Base-by-base conservation (phyloP, 1,140 invertebrate genomes). In the Trichonephila clavipes region DNA sequence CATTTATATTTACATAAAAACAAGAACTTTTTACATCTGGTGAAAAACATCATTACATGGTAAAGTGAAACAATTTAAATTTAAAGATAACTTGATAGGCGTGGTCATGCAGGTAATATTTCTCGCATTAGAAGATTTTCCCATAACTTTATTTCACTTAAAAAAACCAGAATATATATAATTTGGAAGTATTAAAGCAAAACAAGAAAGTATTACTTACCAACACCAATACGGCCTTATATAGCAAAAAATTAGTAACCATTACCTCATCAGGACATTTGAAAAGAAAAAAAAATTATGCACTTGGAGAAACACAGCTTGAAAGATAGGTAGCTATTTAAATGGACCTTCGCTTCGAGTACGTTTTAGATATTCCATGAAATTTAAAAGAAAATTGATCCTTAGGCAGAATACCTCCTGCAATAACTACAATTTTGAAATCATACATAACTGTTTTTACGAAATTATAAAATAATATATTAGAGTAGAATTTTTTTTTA, bases 181-280 rank as follows among this genome's bases (percentile, higher is more conserved):
- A 34, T 77, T 2, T 18, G 18, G 16, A 77, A 77, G 34, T 77
- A 0, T 69, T 19, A 18, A 34, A 40, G 18, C 28, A 77, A 40
- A 34, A 7, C 3, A 40, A 77, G 14, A 34, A 28, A 77, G 24
- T 4, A 77, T 40, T 3, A 77, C 72, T 77, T 77, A 77, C 72
- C 28, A 14, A 14, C 14, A 34, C 24, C 10, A 77, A 77, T 40
- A 77, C 28, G 14, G 28, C 72, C 72, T 77, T 77, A 77, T 77
- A 77, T 77, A 77, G 72, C 34, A 77, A 64, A 64, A 77, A 40
- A 18, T 77, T 40, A 34, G 18, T 34, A 19, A 77, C 34, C 72
- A 69, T 24, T 69, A 69, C 66, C 66, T 69, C 66, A 77, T 77
- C 72, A 40, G 24, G 34, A 34, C 28, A 77, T 77, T 77, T 77